Evolutionary conservation across 1,140 invertebrate genomes (phyloP).

Genomic region (Bombus affinis): DNA sequence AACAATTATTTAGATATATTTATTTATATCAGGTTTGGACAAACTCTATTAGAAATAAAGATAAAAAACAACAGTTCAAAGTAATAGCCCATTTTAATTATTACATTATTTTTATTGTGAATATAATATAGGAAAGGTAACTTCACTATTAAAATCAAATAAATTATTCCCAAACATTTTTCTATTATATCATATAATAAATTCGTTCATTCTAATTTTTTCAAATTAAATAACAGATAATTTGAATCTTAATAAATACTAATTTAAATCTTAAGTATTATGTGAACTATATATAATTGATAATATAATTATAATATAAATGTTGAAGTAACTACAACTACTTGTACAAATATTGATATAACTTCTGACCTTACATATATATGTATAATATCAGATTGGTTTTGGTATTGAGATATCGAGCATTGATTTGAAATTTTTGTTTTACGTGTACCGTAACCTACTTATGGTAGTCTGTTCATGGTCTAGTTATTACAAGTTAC

Average conservation of each 20-base stretch:
- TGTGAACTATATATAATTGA: too few species aligned
- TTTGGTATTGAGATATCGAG: background rate
- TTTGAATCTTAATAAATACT: too few species aligned
- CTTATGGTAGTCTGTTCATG: background rate
- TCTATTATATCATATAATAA: background rate
- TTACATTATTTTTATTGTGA: background rate
- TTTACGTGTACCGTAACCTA: background rate
- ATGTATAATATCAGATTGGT: background rate
- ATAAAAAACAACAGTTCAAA: background rate
- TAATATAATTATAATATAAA: too few species aligned
- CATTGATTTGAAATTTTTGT: background rate
- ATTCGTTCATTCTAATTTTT: background rate
- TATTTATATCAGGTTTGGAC: background rate
- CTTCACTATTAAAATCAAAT: too few species aligned
- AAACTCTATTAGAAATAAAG: background rate
- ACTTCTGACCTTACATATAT: too few species aligned
- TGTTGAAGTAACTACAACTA: too few species aligned
- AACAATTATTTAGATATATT: background rate
- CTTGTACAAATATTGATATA: too few species aligned
- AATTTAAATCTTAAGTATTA: too few species aligned
- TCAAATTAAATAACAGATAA: too few species aligned
- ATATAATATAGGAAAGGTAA: background rate
- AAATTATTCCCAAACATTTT: background rate
- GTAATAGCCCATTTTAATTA: background rate
- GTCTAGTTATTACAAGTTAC: constrained; percentile 10